Evolutionary conservation across 2,113 vertebrate species (phyloP), one percentile per base, ranked within the genome.

Genomic region (Xiphias gladius): DNA sequence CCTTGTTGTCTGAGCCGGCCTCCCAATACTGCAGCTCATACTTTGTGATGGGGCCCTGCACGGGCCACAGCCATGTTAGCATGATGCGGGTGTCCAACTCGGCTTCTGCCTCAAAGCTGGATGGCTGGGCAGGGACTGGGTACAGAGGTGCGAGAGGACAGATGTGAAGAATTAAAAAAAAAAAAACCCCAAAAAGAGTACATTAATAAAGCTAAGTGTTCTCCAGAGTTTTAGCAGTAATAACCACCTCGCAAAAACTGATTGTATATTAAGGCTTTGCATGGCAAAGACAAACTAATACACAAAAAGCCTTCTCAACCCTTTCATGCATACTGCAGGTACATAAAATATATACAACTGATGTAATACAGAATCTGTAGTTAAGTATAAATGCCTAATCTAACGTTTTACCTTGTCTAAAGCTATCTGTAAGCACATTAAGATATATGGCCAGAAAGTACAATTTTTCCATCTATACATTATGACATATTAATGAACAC

Each of bases 11-110:
- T 1, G 96, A 93, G 76, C 95, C 93, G 0, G 85, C 95, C 82
- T 97, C 97, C 97, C 97, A 97, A 91, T 97, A 99, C 0, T 96
- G 91, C 87, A 99, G 95, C 87, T 99, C 98, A 0, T 99, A 99
- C 83, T 97, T 97, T 46, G 94, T 91, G 74, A 99, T 97, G 82
- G 96, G 96, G 16, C 99, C 98, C 92, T 99, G 97, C 0, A 96
- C 96, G 0, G 97, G 97, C 0, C 97, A 96, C 86, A 97, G 94
- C 98, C 98, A 99, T 0, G 96, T 96, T 57, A 99, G 92, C 88
- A 96, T 92, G 76, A 99, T 97, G 76, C 96, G 95, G 4, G 96
- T 99, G 85, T 98, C 98, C 0, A 97, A 96, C 89, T 98, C 97
- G 0, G 96, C 96, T 87, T 98, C 97, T 0, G 98, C 98, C 87